Base-by-base conservation (phyloP, 2,113 vertebrate genomes). In the Cisticola juncidis region DNA sequence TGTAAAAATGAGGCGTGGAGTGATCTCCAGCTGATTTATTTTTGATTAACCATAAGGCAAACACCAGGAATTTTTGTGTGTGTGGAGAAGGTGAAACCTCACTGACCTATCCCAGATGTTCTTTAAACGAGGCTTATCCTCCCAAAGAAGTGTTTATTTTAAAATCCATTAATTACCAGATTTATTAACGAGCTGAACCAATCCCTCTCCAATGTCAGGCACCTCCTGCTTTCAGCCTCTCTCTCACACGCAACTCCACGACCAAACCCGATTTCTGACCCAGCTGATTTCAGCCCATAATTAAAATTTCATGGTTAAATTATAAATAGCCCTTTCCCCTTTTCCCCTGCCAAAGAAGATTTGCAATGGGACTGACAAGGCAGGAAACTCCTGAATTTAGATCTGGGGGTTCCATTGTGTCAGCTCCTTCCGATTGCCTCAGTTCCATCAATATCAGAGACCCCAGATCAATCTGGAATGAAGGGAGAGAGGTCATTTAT, bases 291-390 rank as follows among this genome's bases (percentile, higher is more conserved):
- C 47, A 94, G 44, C 71, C 69, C 35, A 6, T 53, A 83, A 86
- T 94, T 81, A 86, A 77, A 84, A 83, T 85, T 95, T 71, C 76
- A 68, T 71, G 76, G 35, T 36, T 93, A 92, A 93, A 86, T 90
- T 81, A 62, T 62, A 81, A 83, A 58, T 44, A 88, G 15, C 56
- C 12, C 1, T 57, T 94, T 83, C 31, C 51, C 60, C 40, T 70
- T 36, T 22, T 56, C 25, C 50, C 36, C n/a, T 86, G 76, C 76
- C 90, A 90, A 53, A 90, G 78, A 40, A 50, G 47, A 66, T 96
- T 86, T 88, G 68, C 53, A 31, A 79, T 48, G 64, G 74, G 62
- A n/a, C 9, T 88, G 93, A 92, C 68, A 33, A 77, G 60, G 56
- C 60, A 28, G 64, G 76, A 48, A 60, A 60, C 51, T 48, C 44